Evolutionary conservation across 1,140 invertebrate species (phyloP).

Genomic region (Steinernema feltiae): DNA sequence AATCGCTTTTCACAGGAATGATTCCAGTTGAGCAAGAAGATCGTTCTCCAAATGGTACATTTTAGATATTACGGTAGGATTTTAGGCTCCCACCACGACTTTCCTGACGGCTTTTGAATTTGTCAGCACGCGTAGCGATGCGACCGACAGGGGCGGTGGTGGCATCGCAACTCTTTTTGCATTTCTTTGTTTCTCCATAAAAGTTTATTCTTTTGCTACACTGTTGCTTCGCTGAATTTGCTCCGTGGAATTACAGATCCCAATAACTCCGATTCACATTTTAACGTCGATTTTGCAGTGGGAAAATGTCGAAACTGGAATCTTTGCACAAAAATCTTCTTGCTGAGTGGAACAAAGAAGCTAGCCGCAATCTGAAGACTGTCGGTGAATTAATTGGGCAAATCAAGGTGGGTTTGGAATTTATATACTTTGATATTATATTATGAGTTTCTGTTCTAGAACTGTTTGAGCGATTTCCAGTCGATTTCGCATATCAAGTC

Average conservation of each 20-base stretch:
- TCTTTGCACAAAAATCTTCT: not conserved
- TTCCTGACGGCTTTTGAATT: not conserved
- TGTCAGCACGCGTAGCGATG: too few species aligned
- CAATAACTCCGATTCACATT: too few species aligned
- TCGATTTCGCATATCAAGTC: not conserved
- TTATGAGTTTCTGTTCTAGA: not conserved
- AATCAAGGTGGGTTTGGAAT: not conserved
- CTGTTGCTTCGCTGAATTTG: too few species aligned
- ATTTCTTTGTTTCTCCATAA: not conserved
- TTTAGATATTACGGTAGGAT: too few species aligned
- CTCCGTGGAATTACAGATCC: too few species aligned
- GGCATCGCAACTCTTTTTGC: not conserved
- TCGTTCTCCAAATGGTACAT: too few species aligned
- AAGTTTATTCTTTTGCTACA: too few species aligned
- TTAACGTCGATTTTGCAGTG: not conserved
- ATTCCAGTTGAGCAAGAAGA: too few species aligned
- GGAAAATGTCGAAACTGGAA: not conserved
- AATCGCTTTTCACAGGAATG: too few species aligned
- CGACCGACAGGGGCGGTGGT: too few species aligned
- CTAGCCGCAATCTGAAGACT: not conserved
- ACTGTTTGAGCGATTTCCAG: not conserved
- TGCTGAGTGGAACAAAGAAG: not conserved
- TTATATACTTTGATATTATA: not conserved
- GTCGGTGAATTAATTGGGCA: not conserved
- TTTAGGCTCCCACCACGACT: not conserved